phyloP scores from a whole-genome alignment of 2,797 vertebrate genomes.

The Aeoliscus strigatus region DNA sequence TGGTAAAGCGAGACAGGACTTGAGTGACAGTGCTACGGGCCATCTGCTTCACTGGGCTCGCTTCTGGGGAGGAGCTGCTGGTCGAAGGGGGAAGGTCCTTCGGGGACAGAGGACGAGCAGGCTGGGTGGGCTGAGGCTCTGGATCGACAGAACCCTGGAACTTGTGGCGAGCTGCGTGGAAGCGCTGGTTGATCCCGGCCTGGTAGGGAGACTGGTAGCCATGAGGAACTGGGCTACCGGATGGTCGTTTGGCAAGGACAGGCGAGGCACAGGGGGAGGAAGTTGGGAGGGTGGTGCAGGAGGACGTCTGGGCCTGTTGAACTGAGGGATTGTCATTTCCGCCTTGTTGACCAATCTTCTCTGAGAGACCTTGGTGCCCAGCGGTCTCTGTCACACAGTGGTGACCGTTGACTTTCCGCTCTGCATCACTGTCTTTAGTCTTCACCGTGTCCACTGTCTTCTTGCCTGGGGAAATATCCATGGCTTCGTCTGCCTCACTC shows the following conservation, averaged over 20 bases:
- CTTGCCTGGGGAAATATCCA: slow-evolving; percentile 19
- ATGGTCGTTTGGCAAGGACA: slow-evolving; percentile 70
- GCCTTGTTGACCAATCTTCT: slow-evolving; percentile 33
- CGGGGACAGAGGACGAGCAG: slow-evolving; percentile 58
- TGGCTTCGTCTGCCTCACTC: slow-evolving; percentile 67
- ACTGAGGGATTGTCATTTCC: slow-evolving; percentile 29
- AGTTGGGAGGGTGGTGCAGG: slow-evolving; percentile 73
- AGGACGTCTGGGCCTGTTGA: slow-evolving; percentile 45
- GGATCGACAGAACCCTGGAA: slow-evolving; percentile 86
- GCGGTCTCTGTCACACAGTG: slow-evolving; percentile 43
- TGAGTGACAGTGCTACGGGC: slow-evolving; percentile 93
- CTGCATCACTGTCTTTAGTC: slow-evolving; percentile 54
- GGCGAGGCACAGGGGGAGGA: slow-evolving; percentile 84
- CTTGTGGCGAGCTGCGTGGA: slow-evolving; percentile 92
- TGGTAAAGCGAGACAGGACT: slow-evolving; percentile 89
- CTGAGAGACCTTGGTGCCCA: slow-evolving; percentile 37
- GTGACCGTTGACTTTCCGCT: slow-evolving; percentile 44
- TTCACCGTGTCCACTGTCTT: slow-evolving; percentile 37
- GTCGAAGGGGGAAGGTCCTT: slow-evolving; percentile 39
- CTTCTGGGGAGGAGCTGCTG: slow-evolving; percentile 70
- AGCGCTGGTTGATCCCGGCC: slow-evolving; percentile 91
- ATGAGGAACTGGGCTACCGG: slow-evolving; percentile 64
- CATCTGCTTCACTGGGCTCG: slow-evolving; percentile 83
- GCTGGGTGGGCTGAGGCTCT: slow-evolving; percentile 75
- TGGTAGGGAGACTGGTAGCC: slow-evolving; percentile 91